Base-by-base conservation (phyloP, 2,113 vertebrate genomes). In the Gymnobelideus leadbeateri region DNA sequence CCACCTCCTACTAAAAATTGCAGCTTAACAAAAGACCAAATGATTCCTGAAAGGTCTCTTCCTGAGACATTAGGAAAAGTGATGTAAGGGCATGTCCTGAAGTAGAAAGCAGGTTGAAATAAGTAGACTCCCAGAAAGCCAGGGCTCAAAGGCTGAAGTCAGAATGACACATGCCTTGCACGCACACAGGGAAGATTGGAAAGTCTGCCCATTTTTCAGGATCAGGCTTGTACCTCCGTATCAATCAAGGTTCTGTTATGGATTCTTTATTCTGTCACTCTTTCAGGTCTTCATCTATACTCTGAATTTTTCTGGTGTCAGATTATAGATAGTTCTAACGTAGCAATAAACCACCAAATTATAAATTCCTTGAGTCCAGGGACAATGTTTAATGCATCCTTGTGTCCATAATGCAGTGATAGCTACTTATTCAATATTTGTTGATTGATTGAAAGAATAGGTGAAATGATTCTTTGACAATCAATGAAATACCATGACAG, bases 341-440 rank as follows among this genome's bases (percentile, higher is more conserved):
- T 5, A 95, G 43, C 89, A 92, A 25, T 93, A 46, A 95, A 94
- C 49, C 90, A 92, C 89, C 90, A 51, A 43, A 91, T 51, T 91
- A 10, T 77, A 55, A 96, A 95, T 51, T 93, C 93, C 94, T 93
- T 90, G 21, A 94, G 92, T 94, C 1, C 47, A 92, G 28, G 93
- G 95, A 89, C 46, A 84, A 28, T 93, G 43, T 92, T 89, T 94
- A 43, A 90, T 90, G 51, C 8, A 11, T 8, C 95, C 96, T 95
- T 43, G 49, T 93, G 90, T 96, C 92, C 68, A 19, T 94, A 94
- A 95, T 77, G 53, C 19, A 89, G 6, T 77, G 92, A 89, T 55
- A 91, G 31, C 51, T 68, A 21, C 89, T 93, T 84, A 84, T 25
- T 92, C 93, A 92, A 84, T 93, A 50, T 96, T 96, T 92, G 21